Conservation (phyloP, 2,797 vertebrate genomes). For the Scolopax rusticola region DNA sequence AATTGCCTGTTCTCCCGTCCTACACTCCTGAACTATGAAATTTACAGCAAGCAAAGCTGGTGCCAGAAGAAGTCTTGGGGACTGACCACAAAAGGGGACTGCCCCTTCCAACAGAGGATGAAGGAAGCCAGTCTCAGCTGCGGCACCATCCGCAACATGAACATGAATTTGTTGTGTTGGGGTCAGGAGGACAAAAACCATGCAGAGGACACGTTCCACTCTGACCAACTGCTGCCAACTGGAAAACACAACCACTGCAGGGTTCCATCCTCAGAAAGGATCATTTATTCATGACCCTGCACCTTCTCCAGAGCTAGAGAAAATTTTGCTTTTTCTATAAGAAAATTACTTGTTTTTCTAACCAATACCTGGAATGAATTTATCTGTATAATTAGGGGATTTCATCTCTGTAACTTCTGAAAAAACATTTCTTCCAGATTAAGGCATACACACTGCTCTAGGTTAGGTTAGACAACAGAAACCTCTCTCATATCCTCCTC, state of each 20-base stretch:
- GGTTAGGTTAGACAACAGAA: background rate
- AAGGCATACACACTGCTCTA: background rate
- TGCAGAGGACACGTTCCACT: background rate
- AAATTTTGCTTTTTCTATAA: background rate
- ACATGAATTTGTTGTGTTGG: background rate
- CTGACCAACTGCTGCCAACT: background rate
- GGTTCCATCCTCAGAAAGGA: background rate
- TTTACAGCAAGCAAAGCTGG: background rate
- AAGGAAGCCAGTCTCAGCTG: background rate
- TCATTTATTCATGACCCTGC: background rate
- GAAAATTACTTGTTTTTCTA: background rate
- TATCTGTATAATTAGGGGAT: background rate
- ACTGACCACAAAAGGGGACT: background rate
- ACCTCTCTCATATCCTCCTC: fast-evolving
- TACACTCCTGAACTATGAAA: background rate
- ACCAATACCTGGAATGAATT: background rate
- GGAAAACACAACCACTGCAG: background rate
- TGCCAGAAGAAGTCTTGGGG: background rate
- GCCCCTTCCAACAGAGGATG: background rate
- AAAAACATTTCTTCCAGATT: background rate
- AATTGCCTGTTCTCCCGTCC: background rate
- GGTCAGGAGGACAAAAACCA: background rate
- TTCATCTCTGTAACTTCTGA: background rate
- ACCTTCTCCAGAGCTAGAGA: background rate
- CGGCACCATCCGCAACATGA: fast-evolving